phyloP scores from a whole-genome alignment of 2,113 vertebrate species.

The Salvelinus fontinalis region DNA sequence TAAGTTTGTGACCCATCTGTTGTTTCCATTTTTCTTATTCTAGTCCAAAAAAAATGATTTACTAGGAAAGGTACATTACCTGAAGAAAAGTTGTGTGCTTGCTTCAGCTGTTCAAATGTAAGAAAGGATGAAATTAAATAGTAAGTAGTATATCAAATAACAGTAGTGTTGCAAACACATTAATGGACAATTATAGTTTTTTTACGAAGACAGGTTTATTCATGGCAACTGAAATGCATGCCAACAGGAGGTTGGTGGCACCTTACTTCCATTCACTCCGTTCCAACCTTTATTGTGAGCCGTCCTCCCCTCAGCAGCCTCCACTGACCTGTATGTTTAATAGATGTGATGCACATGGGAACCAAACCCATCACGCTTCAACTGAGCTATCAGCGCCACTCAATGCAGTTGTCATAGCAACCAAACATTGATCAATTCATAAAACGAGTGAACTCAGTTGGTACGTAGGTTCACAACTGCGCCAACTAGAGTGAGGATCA shows the following conservation, averaged over 20 bases:
- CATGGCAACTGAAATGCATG: not conserved
- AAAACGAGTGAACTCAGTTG: slow-evolving; percentile 2
- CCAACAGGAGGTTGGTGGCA: no score
- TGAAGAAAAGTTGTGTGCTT: not conserved
- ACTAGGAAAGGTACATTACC: no score
- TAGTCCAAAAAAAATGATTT: no score
- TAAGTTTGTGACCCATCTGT: not conserved
- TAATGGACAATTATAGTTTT: no score
- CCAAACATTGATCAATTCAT: slow-evolving; percentile 41
- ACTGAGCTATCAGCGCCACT: no score
- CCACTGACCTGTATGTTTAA: no score
- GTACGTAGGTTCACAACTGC: not conserved
- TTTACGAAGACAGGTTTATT: not conserved
- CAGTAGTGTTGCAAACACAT: no score
- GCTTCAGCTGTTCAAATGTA: not conserved
- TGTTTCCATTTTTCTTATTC: not conserved
- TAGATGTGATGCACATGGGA: no score
- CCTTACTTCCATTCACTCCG: no score
- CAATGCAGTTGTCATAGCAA: slow-evolving; percentile 34
- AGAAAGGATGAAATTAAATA: not conserved
- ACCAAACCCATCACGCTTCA: no score
- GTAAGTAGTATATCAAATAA: not conserved
- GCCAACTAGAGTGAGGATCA: slow-evolving; percentile 6
- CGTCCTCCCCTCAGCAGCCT: no score
- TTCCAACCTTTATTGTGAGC: no score